These are phyloP conservation scores for Geotrypetes seraphini DNA, from an alignment of 2,797 vertebrate species.

Conservation along the genomic window DNA sequence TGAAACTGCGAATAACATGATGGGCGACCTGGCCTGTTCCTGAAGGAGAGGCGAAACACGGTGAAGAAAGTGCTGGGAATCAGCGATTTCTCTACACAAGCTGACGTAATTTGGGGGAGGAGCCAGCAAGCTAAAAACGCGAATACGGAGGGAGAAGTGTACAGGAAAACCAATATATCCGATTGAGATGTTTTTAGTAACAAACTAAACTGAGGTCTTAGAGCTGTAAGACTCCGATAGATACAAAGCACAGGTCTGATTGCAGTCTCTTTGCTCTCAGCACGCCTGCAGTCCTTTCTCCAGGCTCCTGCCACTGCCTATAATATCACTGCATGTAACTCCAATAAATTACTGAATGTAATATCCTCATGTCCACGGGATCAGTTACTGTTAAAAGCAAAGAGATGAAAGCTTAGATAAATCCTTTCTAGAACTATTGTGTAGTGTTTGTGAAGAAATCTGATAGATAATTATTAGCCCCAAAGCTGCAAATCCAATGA, in stretches of 20 bases:
- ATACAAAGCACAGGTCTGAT: constrained; percentile 19
- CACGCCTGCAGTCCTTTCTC: constrained; percentile 16
- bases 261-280: constrained; percentile 11
- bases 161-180: constrained; percentile 29
- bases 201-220: constrained; percentile 12
- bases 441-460: no score
- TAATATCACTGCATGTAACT: constrained; percentile 6
- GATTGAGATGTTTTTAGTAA: constrained; percentile 30
- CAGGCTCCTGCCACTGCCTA: constrained; percentile 3
- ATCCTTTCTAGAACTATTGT: no score
- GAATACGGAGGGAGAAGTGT: no score
- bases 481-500: no score
- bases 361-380: constrained; percentile 4
- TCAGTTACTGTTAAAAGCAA: not conserved
- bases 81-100: no score
- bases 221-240: constrained; percentile 37
- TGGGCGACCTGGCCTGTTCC: no score
- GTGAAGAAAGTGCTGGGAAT: no score
- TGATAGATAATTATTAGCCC: no score
- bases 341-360: constrained; percentile 21
- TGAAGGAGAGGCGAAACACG: no score
- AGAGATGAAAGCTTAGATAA: not conserved
- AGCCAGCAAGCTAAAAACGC: no score
- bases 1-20: no score
- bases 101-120: no score